These are phyloP conservation scores for Chanos chanos DNA, from an alignment of 2,797 vertebrate genomes.

Conservation along the genomic window DNA sequence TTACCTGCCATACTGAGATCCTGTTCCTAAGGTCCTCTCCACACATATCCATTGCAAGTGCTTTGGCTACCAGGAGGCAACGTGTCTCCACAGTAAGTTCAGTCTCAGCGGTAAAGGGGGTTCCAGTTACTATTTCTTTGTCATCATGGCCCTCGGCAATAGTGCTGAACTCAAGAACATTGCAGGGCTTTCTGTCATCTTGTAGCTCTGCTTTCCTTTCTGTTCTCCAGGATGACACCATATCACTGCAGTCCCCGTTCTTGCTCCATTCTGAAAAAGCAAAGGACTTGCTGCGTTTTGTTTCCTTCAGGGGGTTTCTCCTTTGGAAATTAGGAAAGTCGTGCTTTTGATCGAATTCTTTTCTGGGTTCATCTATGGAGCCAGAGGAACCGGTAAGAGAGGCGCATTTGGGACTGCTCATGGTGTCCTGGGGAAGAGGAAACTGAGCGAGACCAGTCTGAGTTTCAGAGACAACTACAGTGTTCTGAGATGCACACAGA, in stretches of 20 bases:
- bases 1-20: constrained; percentile 90
- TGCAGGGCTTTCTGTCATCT: constrained; percentile 7
- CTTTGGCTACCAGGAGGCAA: constrained; percentile 80
- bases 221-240: constrained; percentile 23
- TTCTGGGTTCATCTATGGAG: constrained; percentile 45
- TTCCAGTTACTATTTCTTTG: constrained; percentile 31
- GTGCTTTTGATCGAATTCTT: constrained; percentile 46
- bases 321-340: constrained; percentile 52
- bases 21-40: constrained; percentile 73
- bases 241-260: constrained; percentile 11
- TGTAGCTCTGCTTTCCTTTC: constrained; percentile 33
- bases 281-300: constrained; percentile 75
- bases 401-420: constrained; percentile 58
- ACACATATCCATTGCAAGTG: constrained; percentile 75
- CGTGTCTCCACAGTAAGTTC: constrained; percentile 76
- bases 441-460: too few relatives aligned
- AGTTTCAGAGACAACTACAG: constrained; percentile 43
- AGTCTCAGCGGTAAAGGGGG: constrained; percentile 45
- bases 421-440: too few relatives aligned
- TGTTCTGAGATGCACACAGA: constrained; percentile 63
- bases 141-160: constrained; percentile 25
- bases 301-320: constrained; percentile 58
- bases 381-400: constrained; percentile 50
- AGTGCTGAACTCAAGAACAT: neutral
- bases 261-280: constrained; percentile 56